Percentiles rank a stretch among this genome's conserved stretches.
phyloP scores from a whole-genome alignment of 2,888 invertebrate genomes.

The Oligia fasciuncula region DNA sequence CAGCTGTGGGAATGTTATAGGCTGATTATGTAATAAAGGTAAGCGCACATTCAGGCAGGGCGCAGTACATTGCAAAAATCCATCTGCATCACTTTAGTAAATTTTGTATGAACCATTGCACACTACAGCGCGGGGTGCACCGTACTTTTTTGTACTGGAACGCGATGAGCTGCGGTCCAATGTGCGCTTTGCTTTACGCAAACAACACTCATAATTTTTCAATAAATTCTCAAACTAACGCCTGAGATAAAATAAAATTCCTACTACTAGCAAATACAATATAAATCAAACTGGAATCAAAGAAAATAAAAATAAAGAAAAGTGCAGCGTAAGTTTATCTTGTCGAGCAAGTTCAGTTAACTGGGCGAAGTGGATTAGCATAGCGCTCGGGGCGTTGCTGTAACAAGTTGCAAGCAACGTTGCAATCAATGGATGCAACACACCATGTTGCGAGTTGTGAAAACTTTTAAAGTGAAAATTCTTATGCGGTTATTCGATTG shows the following conservation, averaged over 20 bases:
- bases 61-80: background rate
- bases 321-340: conserved; percentile 56
- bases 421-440: conserved; percentile 44
- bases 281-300: conserved; percentile 18
- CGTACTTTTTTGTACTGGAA: background rate
- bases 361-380: conserved; percentile 50
- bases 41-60: background rate
- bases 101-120: background rate
- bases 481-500: background rate
- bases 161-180: no score
- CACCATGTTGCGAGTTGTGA: background rate
- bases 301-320: conserved; percentile 43
- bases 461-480: conserved; percentile 1
- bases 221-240: background rate
- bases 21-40: background rate
- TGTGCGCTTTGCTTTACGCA: no score
- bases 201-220: no score
- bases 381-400: conserved; percentile 42
- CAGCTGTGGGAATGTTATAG: no score
- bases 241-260: conserved; percentile 8
- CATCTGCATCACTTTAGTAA: background rate
- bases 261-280: conserved; percentile 16
- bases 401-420: conserved; percentile 53
- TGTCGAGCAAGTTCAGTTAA: conserved; percentile 51
- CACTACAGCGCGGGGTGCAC: no score